Evolutionary conservation across 2,113 vertebrate genomes (phyloP).

Genomic region (Mustelus asterias): DNA sequence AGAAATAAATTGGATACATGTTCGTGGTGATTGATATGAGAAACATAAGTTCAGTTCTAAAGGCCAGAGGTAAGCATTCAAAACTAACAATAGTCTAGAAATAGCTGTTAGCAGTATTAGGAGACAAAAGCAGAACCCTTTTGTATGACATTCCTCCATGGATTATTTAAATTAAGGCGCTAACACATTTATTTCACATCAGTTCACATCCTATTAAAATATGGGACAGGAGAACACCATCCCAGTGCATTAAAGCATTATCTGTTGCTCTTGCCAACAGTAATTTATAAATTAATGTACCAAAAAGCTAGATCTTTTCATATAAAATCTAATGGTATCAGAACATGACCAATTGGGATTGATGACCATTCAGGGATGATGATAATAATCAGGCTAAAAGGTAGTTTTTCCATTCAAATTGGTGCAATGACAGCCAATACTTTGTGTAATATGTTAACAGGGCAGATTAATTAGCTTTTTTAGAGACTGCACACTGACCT

Average conservation of each 20-base stretch:
- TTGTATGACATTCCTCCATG: neutral
- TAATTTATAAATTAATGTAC: neutral
- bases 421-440: neutral
- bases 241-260: neutral
- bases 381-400: neutral
- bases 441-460: neutral
- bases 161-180: neutral
- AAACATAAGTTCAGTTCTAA: slow-evolving; percentile 32
- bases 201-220: neutral
- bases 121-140: neutral
- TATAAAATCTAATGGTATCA: too few species aligned
- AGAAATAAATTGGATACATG: neutral
- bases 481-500: neutral
- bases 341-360: neutral
- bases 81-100: slow-evolving; percentile 29
- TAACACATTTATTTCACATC: neutral
- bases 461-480: neutral
- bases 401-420: neutral
- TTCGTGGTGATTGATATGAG: slow-evolving; percentile 19
- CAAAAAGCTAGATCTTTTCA: neutral
- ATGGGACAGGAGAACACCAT: neutral
- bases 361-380: too few species aligned
- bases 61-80: neutral
- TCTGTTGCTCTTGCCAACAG: neutral
- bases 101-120: neutral